A percentile compares a stretch with the other conserved stretches of the same genome.
Evolutionary conservation across 2,888 invertebrate species (phyloP).

Genomic region (Campaea margaritaria): DNA sequence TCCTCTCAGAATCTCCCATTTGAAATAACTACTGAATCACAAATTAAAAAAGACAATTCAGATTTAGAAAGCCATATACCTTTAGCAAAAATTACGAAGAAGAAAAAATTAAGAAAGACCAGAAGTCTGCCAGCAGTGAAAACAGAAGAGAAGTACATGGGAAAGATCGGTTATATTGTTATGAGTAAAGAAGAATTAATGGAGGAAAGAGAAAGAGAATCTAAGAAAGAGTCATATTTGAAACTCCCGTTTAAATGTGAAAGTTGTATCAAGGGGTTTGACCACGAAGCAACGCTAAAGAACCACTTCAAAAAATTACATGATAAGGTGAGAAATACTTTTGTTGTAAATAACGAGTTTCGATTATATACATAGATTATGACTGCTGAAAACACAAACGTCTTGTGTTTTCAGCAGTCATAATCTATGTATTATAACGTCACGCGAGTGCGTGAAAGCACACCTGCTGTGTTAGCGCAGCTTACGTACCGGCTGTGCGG

Average conservation of each 20-base stretch:
- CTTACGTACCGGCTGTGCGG: too few species aligned
- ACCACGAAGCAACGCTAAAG: conserved; percentile 62
- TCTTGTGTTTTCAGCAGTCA: too few species aligned
- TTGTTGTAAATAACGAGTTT: too few species aligned
- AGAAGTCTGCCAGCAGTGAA: too few species aligned
- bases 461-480: too few species aligned
- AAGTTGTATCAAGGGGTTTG: conserved; percentile 67
- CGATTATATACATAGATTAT: too few species aligned
- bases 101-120: conserved; percentile 22
- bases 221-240: conserved; percentile 55
- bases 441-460: too few species aligned
- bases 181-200: conserved; percentile 58
- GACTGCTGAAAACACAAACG: too few species aligned
- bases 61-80: conserved; percentile 43
- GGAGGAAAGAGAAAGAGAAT: conserved; percentile 57
- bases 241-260: conserved; percentile 69
- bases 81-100: conserved; percentile 45
- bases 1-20: conserved; percentile 8
- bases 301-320: conserved; percentile 56
- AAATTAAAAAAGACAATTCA: conserved; percentile 49
- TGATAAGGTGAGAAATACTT: too few species aligned
- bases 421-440: too few species aligned
- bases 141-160: conserved; percentile 52
- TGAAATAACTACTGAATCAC: conserved; percentile 52
- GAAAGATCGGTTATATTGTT: conserved; percentile 56